phyloP scores from a whole-genome alignment of 2,888 invertebrate genomes.

The Drosophila planitibia region DNA sequence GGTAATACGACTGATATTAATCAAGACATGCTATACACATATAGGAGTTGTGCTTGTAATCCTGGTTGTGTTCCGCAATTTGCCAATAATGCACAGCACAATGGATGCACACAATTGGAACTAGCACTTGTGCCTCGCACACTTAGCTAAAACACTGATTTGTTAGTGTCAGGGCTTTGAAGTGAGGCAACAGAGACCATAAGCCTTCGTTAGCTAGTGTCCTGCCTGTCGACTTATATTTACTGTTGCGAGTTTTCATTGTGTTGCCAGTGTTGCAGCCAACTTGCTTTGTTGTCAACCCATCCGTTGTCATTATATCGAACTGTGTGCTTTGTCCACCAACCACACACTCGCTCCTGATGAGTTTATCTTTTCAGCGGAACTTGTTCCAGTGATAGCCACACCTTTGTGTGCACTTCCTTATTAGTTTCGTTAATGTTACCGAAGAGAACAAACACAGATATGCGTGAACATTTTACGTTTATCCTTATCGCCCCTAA shows the following conservation, averaged over 20 bases:
- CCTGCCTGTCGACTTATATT: slow-evolving; percentile 46
- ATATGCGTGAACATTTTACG: slow-evolving; percentile 38
- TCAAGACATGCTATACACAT: not conserved
- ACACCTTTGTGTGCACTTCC: slow-evolving; percentile 28
- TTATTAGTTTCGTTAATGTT: slow-evolving; percentile 19
- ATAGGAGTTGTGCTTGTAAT: not conserved
- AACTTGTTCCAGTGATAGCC: slow-evolving; percentile 20
- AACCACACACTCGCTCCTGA: slow-evolving; percentile 7
- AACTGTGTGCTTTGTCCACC: slow-evolving; percentile 47
- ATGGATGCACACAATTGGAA: not conserved
- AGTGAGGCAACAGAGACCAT: slow-evolving; percentile 23
- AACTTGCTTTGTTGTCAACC: slow-evolving; percentile 58
- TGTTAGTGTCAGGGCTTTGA: slow-evolving; percentile 39
- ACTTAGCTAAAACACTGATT: slow-evolving; percentile 12
- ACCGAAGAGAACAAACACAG: slow-evolving; percentile 1
- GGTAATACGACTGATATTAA: not conserved
- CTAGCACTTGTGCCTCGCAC: not conserved
- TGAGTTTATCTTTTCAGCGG: slow-evolving; percentile 25
- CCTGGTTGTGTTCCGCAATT: not conserved
- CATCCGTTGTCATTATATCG: slow-evolving; percentile 48
- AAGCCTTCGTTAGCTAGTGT: slow-evolving; percentile 46
- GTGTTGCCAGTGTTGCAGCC: slow-evolving; percentile 25
- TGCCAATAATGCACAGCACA: slow-evolving; percentile 5
- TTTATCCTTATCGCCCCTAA: slow-evolving; percentile 23
- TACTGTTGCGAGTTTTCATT: slow-evolving; percentile 51